Base-by-base conservation (phyloP, 2,888 invertebrate species). In the Endomychus coccineus region DNA sequence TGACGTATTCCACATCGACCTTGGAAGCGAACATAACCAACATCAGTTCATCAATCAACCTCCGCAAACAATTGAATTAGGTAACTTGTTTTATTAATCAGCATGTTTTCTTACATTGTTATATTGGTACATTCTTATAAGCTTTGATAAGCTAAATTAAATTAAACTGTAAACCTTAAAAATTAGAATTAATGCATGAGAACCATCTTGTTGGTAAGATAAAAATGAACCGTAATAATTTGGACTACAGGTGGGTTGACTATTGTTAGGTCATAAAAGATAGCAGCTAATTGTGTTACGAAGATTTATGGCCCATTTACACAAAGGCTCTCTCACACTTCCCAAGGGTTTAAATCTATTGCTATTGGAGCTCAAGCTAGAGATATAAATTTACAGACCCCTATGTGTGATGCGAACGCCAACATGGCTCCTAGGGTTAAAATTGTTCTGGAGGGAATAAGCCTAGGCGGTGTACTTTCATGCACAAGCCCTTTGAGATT, bases 321-420 rank as follows among this genome's bases (percentile, higher is more conserved):
- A n/a, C n/a, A n/a, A n/a, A n/a, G n/a, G n/a, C n/a, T n/a, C n/a
- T n/a, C n/a, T n/a, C n/a, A n/a, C n/a, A n/a, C n/a, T n/a, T n/a
- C n/a, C n/a, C 21, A 6, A n/a, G 11, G 7, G 12, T 54, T 56
- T 54, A 58, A 58, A 59, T 58, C 56, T 57, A 58, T 56, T 43
- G 50, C 51, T 47, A 55, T 57, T 56, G 55, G 56, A 46, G 41
- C 44, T 34, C 36, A 39, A 42, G 42, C 40, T 30, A 43, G 42
- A 46, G 44, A 51, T 42, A 46, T 47, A 47, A 52, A 55, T 56
- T 56, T 50, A 45, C 48, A 41, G 45, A 45, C 48, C 58, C 54
- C 54, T 34, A 42, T 39, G 51, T 43, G 55, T 49, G 44, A 36
- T 37, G 32, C 38, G 27, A 29, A 39, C 41, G 14, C 23, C 10